Evolutionary conservation across 2,888 invertebrate genomes (phyloP), one percentile per base, ranked within the genome.

Genomic region (Heliconius ethilla): DNA sequence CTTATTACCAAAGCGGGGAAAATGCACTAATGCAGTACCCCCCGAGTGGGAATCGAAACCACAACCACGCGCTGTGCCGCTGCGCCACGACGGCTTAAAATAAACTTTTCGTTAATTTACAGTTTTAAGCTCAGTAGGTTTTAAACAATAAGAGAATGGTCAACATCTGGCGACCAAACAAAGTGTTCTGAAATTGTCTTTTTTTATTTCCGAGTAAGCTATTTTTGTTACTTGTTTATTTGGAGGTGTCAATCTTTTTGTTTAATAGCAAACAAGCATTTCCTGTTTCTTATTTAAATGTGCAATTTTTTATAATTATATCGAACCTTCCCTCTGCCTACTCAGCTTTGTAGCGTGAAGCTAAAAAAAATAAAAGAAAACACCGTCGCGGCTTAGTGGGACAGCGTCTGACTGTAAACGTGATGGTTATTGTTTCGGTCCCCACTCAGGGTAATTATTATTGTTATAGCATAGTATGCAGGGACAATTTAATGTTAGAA

Each of bases 111-210:
- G 55, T 55, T 2, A 22, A 22, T 55, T 55, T 18, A 55, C 55
- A 18, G 9, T 18, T 22, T 55, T 22, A 22, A 55, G 55, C 9
- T 22, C 22, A 25, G 63, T 40, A 13, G 13, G 51, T 67, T 75
- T 70, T 81, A 78, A 77, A 81, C 77, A 79, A 82, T 78, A 80
- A 78, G 69, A 79, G 76, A 80, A 78, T 75, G 69, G 27, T 67
- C 81, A 75, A 84, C 84, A 85, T 85, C 83, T 85, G 84, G 84
- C 84, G 75, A 75, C 82, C 84, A 85, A 72, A 33, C 33, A 55
- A 59, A 69, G 40, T 40, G 40, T 40, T 40, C 67, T n/a, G 11
- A 25, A 69, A 67, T n/a, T 22, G n/a, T 15, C 9, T 69, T 69
- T 40, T 66, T 69, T 69, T 25, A 13, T 15, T 65, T 3, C 37